These are phyloP conservation scores for Styela plicata DNA, from an alignment of 23 tunicate species.

Conservation along the genomic window DNA sequence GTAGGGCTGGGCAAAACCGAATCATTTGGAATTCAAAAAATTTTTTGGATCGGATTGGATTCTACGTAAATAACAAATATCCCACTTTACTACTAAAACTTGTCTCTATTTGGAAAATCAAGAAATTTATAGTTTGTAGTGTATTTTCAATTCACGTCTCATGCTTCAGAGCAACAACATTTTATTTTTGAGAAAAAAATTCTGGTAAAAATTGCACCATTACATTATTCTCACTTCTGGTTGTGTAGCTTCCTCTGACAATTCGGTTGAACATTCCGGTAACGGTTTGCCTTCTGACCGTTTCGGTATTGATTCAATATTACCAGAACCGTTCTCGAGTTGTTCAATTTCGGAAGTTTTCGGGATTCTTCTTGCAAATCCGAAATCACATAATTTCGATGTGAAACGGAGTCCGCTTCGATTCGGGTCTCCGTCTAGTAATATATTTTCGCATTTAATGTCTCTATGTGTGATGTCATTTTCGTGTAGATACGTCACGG, in stretches of 20 bases:
- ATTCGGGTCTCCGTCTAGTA: slow-evolving; percentile 28
- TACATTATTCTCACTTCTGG: too few species aligned
- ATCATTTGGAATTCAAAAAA: too few species aligned
- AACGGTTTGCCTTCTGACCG: not conserved
- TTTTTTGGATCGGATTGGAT: too few species aligned
- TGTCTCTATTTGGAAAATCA: too few species aligned
- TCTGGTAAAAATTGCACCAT: too few species aligned
- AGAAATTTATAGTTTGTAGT: too few species aligned
- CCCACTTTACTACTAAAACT: too few species aligned
- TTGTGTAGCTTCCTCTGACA: not conserved
- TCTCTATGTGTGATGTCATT: slow-evolving; percentile 79
- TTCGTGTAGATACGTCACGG: slow-evolving; percentile 58
- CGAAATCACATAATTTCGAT: slow-evolving; percentile 91
- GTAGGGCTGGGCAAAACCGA: too few species aligned
- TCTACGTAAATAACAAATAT: too few species aligned
- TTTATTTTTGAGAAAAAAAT: too few species aligned
- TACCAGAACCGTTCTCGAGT: not conserved
- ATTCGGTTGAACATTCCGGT: not conserved
- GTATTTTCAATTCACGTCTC: too few species aligned
- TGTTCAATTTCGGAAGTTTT: not conserved
- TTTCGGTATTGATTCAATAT: not conserved
- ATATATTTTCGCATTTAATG: slow-evolving; percentile 86
- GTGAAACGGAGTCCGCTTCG: slow-evolving; percentile 36
- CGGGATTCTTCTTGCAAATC: slow-evolving; percentile 65
- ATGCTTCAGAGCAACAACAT: too few species aligned